Percentiles rank a stretch among this genome's conserved stretches.
Conservation (phyloP, 2,888 invertebrate species). For the Temnothorax rugatulus region DNA sequence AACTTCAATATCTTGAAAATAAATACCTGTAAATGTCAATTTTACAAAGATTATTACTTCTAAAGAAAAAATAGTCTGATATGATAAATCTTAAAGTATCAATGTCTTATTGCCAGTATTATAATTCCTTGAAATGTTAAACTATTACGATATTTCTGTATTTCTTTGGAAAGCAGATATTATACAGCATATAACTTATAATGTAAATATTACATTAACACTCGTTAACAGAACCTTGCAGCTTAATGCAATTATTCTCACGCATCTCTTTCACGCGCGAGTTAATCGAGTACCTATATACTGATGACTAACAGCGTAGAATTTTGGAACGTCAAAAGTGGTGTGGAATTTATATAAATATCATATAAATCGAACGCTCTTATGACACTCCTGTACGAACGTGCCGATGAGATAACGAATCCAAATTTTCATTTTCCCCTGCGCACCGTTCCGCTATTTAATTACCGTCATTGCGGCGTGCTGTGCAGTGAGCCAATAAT, state of each 20-base stretch:
- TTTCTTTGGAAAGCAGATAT: not conserved
- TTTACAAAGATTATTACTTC: not conserved
- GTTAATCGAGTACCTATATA: not conserved
- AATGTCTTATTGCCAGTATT: not conserved
- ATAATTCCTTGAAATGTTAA: not conserved
- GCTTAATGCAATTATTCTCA: slow-evolving; percentile 19
- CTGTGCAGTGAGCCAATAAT: slow-evolving; percentile 41
- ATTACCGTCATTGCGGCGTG: slow-evolving; percentile 51
- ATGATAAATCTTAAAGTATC: not conserved
- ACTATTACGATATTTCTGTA: not conserved
- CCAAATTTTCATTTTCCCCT: slow-evolving; percentile 41
- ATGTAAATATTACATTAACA: not conserved
- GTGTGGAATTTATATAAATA: slow-evolving; percentile 9
- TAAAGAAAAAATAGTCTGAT: not conserved
- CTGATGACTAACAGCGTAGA: not conserved
- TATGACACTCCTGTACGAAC: not conserved
- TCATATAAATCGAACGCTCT: not conserved
- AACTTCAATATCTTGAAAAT: not conserved
- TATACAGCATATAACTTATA: no score
- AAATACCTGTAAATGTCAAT: not conserved
- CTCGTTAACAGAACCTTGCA: slow-evolving; percentile 1
- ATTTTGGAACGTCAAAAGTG: no score
- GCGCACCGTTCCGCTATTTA: slow-evolving; percentile 42
- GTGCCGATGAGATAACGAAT: slow-evolving; percentile 14
- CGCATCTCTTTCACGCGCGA: not conserved